These are phyloP conservation scores for Diprion similis DNA, from an alignment of 1,140 invertebrate species.

Conservation along the genomic window DNA sequence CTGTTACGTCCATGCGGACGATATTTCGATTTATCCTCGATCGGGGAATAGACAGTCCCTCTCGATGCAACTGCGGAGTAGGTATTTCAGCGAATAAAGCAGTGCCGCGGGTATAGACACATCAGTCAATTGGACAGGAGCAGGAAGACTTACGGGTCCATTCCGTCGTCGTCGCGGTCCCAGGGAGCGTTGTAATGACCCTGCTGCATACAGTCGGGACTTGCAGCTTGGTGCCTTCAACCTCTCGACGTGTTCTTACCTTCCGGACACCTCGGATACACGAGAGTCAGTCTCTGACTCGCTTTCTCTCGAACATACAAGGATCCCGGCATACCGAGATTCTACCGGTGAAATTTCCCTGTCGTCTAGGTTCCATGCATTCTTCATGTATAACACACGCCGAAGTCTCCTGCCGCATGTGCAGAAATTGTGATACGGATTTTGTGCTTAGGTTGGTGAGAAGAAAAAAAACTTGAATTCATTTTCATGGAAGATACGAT, in stretches of 20 bases:
- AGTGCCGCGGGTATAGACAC: background rate
- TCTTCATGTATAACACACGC: background rate
- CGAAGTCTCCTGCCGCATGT: background rate
- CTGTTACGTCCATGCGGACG: too few species aligned
- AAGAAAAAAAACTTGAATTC: too few species aligned
- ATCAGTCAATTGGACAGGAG: constrained; percentile 2
- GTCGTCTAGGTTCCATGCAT: background rate
- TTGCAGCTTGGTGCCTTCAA: too few species aligned
- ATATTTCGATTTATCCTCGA: too few species aligned
- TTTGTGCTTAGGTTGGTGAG: background rate
- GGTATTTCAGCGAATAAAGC: too few species aligned
- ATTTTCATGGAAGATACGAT: too few species aligned
- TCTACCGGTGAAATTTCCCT: background rate
- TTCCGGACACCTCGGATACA: background rate
- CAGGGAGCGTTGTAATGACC: background rate
- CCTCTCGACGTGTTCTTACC: background rate
- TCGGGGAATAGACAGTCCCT: too few species aligned
- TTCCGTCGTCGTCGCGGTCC: background rate
- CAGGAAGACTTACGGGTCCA: background rate
- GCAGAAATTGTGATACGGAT: background rate
- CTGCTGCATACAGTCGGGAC: background rate
- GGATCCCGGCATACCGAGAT: too few species aligned
- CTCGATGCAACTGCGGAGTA: too few species aligned
- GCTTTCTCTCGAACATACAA: background rate
- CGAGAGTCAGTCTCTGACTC: background rate